Conservation (phyloP, 2,113 vertebrate genomes). For the Stigmatopora nigra region DNA sequence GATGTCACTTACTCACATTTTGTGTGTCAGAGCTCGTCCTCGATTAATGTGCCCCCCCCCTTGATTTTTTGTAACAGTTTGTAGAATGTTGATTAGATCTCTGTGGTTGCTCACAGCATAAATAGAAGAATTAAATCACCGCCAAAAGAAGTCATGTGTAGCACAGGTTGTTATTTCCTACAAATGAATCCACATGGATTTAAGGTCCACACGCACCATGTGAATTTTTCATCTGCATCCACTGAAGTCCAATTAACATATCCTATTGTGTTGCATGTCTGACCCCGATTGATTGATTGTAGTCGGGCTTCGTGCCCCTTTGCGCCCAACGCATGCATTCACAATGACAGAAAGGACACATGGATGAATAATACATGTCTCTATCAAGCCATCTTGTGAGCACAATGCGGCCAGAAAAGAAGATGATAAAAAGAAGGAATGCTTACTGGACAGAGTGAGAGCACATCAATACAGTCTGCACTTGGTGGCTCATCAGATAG, state of each 20-base stretch:
- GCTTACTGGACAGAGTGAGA: neutral
- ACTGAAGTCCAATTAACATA: conserved; percentile 50
- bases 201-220: neutral
- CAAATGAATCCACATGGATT: neutral
- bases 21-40: no score
- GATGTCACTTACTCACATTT: no score
- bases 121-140: neutral
- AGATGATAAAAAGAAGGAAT: conserved; percentile 12
- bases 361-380: conserved; percentile 63
- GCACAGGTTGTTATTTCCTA: neutral
- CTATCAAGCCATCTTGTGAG: conserved; percentile 49
- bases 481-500: neutral
- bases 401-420: conserved; percentile 23
- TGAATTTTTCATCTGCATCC: conserved; percentile 32
- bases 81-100: neutral
- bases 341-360: conserved; percentile 60
- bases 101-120: neutral
- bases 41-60: neutral
- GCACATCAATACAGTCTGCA: conserved; percentile 1
- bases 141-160: neutral
- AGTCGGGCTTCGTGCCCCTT: conserved; percentile 45
- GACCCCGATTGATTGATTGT: conserved; percentile 56
- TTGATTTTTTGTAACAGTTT: no score
- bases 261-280: conserved; percentile 52
- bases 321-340: conserved; percentile 40